Percentiles rank a stretch among this genome's conserved stretches.
phyloP scores from a whole-genome alignment of 2,113 vertebrate species.

The Rhombomys opimus region DNA sequence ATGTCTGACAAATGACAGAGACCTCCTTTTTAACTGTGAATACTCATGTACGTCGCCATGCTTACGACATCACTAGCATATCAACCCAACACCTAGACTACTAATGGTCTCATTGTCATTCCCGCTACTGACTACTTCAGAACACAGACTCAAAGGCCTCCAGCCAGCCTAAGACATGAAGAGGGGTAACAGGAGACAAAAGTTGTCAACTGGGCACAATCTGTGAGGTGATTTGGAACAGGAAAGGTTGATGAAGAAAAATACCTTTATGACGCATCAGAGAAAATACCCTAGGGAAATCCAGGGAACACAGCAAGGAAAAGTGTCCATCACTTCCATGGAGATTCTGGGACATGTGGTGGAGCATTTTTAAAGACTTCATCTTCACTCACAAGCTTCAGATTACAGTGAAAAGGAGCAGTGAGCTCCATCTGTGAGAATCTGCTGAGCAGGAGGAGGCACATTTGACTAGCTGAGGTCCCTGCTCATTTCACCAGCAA shows the following conservation, averaged over 20 bases:
- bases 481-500: neutral
- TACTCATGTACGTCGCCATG: neutral
- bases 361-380: neutral
- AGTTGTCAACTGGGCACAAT: fast-evolving
- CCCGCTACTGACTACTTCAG: neutral
- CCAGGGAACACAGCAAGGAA: fast-evolving
- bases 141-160: neutral
- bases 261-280: fast-evolving
- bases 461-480: neutral
- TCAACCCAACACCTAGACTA: neutral
- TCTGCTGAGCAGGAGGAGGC: neutral
- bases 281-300: neutral
- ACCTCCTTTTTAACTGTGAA: neutral
- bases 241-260: neutral
- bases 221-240: neutral
- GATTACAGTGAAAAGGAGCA: neutral
- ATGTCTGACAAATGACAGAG: fast-evolving
- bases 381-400: fast-evolving
- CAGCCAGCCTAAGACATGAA: neutral
- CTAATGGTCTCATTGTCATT: neutral
- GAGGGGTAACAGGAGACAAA: neutral
- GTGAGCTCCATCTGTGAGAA: neutral
- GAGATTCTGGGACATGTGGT: neutral
- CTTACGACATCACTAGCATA: neutral
- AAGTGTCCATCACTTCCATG: fast-evolving